Evolutionary conservation across 92 coral and sea anemone species (phyloP).

Genomic region (Siderastrea radians): DNA sequence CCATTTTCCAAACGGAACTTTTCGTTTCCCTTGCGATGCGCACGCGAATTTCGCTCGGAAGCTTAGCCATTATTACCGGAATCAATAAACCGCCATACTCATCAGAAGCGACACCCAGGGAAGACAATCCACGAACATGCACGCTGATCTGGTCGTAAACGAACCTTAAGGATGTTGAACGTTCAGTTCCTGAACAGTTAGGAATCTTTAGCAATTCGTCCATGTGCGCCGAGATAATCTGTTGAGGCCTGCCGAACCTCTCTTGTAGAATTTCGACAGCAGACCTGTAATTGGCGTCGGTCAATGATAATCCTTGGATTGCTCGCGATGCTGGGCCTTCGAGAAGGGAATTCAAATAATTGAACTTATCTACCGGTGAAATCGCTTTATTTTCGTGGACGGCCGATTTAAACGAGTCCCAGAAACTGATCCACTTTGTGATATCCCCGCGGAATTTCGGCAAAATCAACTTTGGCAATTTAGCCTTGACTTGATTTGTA

Average conservation of each 20-base stretch:
- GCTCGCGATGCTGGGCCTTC: too few relatives aligned
- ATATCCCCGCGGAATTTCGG: too few relatives aligned
- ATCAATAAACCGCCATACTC: slow-evolving; percentile 61
- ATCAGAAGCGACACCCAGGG: slow-evolving; percentile 37
- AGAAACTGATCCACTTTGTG: too few relatives aligned
- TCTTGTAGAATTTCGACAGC: slow-evolving; percentile 27
- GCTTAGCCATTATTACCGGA: slow-evolving; percentile 48
- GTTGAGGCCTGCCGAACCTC: slow-evolving; percentile 59
- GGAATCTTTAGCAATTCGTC: slow-evolving; percentile 66
- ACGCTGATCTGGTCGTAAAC: slow-evolving; percentile 62
- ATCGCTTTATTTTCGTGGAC: too few relatives aligned
- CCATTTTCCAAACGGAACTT: slow-evolving; percentile 52
- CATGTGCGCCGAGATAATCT: slow-evolving; percentile 63
- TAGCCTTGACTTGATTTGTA: too few relatives aligned
- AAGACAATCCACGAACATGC: too few relatives aligned
- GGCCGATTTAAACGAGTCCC: too few relatives aligned
- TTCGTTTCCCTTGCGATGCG: slow-evolving; percentile 45
- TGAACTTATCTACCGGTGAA: too few relatives aligned
- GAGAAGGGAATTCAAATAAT: too few relatives aligned
- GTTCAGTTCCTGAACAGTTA: slow-evolving; percentile 36
- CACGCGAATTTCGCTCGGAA: slow-evolving; percentile 36
- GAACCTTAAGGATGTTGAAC: slow-evolving; percentile 37
- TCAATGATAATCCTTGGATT: too few relatives aligned
- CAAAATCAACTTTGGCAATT: too few relatives aligned
- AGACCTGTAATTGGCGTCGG: slow-evolving; percentile 25